A percentile compares a stretch with the other conserved stretches of the same genome.
phyloP scores from a whole-genome alignment of 1,140 invertebrate species.

The Papilio polyxenes region DNA sequence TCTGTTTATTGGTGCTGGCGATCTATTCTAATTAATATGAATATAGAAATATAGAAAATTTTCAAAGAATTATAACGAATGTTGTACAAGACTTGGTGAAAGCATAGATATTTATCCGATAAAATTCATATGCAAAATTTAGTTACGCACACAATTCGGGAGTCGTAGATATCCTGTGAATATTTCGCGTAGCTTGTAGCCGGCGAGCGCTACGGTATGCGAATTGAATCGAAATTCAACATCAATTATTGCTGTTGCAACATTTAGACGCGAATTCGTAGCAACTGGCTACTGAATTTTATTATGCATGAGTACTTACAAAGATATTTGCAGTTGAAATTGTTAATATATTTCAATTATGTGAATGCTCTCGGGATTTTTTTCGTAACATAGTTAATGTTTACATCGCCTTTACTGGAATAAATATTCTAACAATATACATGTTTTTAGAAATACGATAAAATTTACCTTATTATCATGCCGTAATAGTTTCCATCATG shows the following conservation, averaged over 20 bases:
- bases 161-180: background rate
- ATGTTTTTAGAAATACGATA: background rate
- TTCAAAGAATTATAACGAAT: too few species aligned
- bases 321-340: background rate
- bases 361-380: too few species aligned
- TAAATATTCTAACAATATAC: too few species aligned
- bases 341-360: too few species aligned
- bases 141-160: background rate
- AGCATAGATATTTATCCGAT: background rate
- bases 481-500: background rate
- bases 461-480: background rate
- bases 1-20: background rate
- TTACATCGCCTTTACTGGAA: too few species aligned
- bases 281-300: background rate
- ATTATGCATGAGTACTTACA: background rate
- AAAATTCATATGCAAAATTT: background rate
- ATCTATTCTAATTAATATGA: background rate
- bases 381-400: too few species aligned
- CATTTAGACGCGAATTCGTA: background rate
- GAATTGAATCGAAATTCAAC: slow-evolving; percentile 9
- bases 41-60: too few species aligned
- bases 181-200: background rate
- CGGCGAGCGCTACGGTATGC: background rate
- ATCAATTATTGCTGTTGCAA: slow-evolving; percentile 20
- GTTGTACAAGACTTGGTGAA: background rate